Percentiles rank a stretch among this genome's conserved stretches.
Conservation (phyloP, 2,888 invertebrate species). For the Pediacus dermestoides region DNA sequence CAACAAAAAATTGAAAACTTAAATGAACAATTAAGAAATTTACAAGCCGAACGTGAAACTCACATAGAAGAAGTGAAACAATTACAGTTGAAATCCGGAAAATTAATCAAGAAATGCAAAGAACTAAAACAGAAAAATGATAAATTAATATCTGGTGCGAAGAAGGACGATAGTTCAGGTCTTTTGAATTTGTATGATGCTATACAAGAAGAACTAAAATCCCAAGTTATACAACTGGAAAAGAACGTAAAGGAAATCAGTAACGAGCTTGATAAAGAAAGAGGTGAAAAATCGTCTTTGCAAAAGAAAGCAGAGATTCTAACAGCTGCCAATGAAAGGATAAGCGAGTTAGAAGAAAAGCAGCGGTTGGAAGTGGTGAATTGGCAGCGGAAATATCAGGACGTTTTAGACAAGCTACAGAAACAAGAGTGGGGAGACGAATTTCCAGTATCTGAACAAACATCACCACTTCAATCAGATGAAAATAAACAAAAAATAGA, state of each 20-base stretch:
- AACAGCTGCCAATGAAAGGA: conserved; percentile 70
- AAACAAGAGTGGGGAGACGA: conserved; percentile 54
- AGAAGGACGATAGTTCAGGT: conserved; percentile 39
- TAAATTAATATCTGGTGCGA: conserved; percentile 4
- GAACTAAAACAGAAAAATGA: conserved; percentile 72
- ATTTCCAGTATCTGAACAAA: too few relatives aligned
- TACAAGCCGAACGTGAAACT: conserved; percentile 57
- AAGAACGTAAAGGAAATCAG: conserved; percentile 60
- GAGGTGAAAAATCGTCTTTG: conserved; percentile 65
- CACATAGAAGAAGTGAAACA: conserved; percentile 61
- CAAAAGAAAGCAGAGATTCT: conserved; percentile 70
- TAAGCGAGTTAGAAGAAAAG: conserved; percentile 77
- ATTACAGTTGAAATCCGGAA: conserved; percentile 68
- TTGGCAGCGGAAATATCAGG: conserved; percentile 68
- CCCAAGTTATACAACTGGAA: conserved; percentile 64
- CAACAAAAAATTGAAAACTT: conserved; percentile 53
- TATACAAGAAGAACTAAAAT: conserved; percentile 76
- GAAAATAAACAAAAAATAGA: conserved; percentile 43
- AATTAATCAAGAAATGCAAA: conserved; percentile 79
- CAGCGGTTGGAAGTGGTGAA: conserved; percentile 73
- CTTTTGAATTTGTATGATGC: conserved; percentile 69
- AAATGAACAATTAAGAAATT: conserved; percentile 57
- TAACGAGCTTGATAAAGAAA: conserved; percentile 58
- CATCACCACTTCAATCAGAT: too few relatives aligned
- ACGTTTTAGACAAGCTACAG: conserved; percentile 64